These are phyloP conservation scores for Coregonus sp. DNA, from an alignment of 2,797 vertebrate species.

Conservation along the genomic window DNA sequence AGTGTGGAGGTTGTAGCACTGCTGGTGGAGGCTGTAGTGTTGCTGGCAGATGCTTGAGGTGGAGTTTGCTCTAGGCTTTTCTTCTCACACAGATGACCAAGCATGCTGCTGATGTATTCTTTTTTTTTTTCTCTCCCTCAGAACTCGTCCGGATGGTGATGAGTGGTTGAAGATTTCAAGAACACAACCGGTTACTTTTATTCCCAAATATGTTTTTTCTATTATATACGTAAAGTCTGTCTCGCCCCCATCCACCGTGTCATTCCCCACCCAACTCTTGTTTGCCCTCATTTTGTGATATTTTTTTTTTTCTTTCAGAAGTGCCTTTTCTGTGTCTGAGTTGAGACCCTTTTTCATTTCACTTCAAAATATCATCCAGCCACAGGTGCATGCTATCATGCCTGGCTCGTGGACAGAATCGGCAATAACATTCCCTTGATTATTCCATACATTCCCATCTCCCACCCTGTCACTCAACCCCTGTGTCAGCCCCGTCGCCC, in stretches of 20 bases:
- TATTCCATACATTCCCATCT: constrained; percentile 13
- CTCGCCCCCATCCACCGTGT: constrained; percentile 17
- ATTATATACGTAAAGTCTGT: constrained; percentile 27
- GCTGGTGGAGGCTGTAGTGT: constrained; percentile 2
- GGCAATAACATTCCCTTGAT: constrained; percentile 13
- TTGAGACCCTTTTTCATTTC: constrained; percentile 46
- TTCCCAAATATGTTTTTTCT: constrained; percentile 41
- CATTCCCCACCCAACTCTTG: constrained; percentile 12
- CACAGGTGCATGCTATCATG: constrained; percentile 19
- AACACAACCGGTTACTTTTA: constrained; percentile 45
- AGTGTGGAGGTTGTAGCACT: neutral
- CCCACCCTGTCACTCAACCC: constrained; percentile 17
- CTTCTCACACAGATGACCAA: neutral
- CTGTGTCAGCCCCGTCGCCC: constrained; percentile 26
- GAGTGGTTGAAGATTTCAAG: constrained; percentile 69
- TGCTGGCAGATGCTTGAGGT: constrained; percentile 23
- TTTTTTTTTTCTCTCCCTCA: constrained; percentile 37
- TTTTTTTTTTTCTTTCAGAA: constrained; percentile 53
- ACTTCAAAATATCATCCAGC: constrained; percentile 24
- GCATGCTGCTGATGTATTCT: neutral
- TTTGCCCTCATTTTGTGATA: constrained; percentile 24
- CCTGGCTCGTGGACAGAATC: constrained; percentile 32
- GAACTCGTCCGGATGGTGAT: constrained; percentile 81
- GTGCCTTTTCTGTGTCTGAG: constrained; percentile 69
- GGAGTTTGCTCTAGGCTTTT: constrained; percentile 8